Conservation (phyloP, 2,113 vertebrate species). For the Siniperca chuatsi region DNA sequence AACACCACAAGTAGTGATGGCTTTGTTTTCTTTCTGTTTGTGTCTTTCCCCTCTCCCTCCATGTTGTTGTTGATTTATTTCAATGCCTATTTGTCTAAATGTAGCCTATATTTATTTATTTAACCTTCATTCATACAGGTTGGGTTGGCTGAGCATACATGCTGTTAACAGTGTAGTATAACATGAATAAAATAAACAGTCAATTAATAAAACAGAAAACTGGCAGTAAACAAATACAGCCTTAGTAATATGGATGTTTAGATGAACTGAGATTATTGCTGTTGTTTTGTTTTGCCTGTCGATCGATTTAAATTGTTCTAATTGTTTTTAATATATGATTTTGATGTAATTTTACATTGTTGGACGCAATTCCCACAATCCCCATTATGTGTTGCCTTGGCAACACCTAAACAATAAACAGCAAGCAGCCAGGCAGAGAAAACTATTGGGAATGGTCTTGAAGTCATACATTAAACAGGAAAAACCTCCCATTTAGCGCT, state of each 20-base stretch:
- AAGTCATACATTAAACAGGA: background rate
- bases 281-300: background rate
- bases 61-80: conserved; percentile 15
- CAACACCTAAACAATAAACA: background rate
- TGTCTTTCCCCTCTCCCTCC: background rate
- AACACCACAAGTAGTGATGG: too few species aligned
- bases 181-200: background rate
- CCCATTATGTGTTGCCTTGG: too few species aligned
- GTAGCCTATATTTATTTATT: background rate
- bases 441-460: background rate
- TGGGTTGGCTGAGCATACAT: background rate
- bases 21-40: background rate
- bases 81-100: background rate
- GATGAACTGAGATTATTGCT: background rate
- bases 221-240: background rate
- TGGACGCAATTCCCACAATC: too few species aligned
- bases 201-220: background rate
- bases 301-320: too few species aligned
- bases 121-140: background rate
- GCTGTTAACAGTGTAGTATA: background rate
- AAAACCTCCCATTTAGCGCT: background rate
- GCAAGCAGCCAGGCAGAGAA: background rate
- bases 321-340: too few species aligned
- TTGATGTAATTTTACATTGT: too few species aligned
- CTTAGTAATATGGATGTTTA: background rate